Evolutionary conservation across 2,797 vertebrate genomes (phyloP).

Genomic region (Gambelia wislizenii): DNA sequence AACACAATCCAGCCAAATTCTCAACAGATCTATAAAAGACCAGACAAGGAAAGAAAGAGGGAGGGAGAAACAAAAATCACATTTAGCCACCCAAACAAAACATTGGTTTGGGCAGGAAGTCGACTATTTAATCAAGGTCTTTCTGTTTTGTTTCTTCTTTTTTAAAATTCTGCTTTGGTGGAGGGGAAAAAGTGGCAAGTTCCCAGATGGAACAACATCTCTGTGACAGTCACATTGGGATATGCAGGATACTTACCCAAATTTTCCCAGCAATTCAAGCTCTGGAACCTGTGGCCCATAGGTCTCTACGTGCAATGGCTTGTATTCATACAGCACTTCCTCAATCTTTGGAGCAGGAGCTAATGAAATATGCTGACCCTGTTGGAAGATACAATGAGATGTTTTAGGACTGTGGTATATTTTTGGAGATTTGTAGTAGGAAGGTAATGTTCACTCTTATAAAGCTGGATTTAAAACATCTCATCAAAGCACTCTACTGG

Average conservation of each 20-base stretch:
- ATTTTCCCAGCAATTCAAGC: conserved; percentile 86
- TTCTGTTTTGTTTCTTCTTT: background rate
- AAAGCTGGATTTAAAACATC: conserved; percentile 26
- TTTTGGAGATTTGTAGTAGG: background rate
- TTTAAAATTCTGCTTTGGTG: background rate
- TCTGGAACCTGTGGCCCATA: conserved; percentile 90
- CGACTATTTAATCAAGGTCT: conserved; percentile 54
- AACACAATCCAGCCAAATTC: conserved; percentile 71
- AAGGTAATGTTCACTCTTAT: conserved; percentile 14
- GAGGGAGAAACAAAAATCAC: background rate
- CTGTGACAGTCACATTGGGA: conserved; percentile 55
- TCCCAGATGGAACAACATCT: conserved; percentile 42
- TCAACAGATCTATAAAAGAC: conserved; percentile 72
- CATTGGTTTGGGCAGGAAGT: conserved; percentile 66
- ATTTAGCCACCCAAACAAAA: conserved; percentile 74
- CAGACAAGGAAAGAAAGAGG: conserved; percentile 65
- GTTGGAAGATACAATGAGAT: conserved; percentile 34
- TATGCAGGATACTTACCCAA: conserved; percentile 83
- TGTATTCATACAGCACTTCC: conserved; percentile 90
- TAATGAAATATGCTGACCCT: conserved; percentile 92
- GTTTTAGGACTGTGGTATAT: conserved; percentile 34
- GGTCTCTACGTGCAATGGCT: conserved; percentile 86
- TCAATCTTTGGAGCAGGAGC: conserved; percentile 86
- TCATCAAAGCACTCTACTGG: conserved; percentile 40
- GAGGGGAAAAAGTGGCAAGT: conserved; percentile 46